Evolutionary conservation across 2,113 vertebrate species (phyloP).

Genomic region (Hassar affinis): DNA sequence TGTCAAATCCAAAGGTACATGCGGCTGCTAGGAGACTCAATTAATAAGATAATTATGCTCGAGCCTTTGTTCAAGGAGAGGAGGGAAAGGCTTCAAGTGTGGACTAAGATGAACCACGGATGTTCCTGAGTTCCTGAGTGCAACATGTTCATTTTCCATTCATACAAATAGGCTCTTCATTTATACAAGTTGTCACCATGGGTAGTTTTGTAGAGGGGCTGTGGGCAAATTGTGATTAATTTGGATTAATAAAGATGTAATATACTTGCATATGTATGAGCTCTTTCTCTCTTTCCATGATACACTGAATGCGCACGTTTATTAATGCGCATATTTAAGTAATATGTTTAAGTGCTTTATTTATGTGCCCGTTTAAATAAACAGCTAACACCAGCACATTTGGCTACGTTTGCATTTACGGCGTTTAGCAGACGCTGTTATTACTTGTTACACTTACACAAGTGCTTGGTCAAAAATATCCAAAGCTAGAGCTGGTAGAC

Average conservation of each 20-base stretch:
- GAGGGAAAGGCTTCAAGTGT: conserved; percentile 9
- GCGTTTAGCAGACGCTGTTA: no score
- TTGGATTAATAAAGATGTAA: not conserved
- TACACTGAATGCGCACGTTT: not conserved
- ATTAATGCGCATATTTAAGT: not conserved
- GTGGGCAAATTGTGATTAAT: not conserved
- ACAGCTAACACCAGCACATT: no score
- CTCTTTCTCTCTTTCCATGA: not conserved
- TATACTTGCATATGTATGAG: not conserved
- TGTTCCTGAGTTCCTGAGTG: not conserved
- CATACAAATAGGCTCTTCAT: not conserved
- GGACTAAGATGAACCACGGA: not conserved
- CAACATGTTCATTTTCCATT: not conserved
- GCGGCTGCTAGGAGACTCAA: conserved; percentile 49
- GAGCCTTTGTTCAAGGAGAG: conserved; percentile 37
- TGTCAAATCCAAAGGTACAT: conserved; percentile 58
- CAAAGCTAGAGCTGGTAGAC: no score
- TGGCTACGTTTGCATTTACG: no score
- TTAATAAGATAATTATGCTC: conserved; percentile 57
- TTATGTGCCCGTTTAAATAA: no score
- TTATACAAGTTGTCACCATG: no score
- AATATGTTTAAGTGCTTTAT: not conserved
- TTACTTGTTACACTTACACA: no score
- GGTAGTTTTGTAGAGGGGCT: not conserved
- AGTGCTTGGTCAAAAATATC: no score